A percentile compares a stretch with the other conserved stretches of the same genome.
Evolutionary conservation across 2,113 vertebrate species (phyloP).

Genomic region (Spizaetus ornatus): DNA sequence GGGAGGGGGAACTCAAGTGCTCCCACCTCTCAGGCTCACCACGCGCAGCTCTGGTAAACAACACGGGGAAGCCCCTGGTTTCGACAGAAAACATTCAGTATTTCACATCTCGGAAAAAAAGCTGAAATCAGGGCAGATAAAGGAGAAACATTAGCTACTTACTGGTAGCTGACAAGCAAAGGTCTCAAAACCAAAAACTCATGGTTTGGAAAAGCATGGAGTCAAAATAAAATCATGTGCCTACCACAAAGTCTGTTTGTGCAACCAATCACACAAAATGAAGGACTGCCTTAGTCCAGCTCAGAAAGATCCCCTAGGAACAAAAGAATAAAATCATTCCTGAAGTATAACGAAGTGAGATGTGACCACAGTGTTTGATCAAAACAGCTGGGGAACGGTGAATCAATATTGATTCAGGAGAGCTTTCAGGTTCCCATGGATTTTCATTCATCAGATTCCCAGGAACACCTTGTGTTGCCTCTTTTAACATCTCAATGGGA

Average conservation of each 20-base stretch:
- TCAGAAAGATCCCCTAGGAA: neutral
- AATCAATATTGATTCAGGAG: neutral
- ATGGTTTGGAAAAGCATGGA: neutral
- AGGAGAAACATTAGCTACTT: neutral
- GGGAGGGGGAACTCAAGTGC: neutral
- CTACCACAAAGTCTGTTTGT: neutral
- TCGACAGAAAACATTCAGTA: neutral
- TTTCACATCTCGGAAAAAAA: neutral
- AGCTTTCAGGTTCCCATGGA: neutral
- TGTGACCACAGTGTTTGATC: neutral
- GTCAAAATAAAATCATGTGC: neutral
- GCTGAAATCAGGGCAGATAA: neutral
- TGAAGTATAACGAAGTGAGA: neutral
- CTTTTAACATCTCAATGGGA: neutral
- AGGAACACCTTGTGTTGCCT: neutral
- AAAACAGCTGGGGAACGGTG: neutral
- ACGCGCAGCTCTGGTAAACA: neutral
- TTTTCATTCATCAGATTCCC: neutral
- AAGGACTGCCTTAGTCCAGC: neutral
- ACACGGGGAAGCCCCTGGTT: neutral
- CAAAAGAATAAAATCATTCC: neutral
- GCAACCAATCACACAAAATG: neutral
- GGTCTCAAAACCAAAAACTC: neutral
- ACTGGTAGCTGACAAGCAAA: neutral
- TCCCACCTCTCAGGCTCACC: neutral